Evolutionary conservation across 2,113 vertebrate species (phyloP).

Genomic region (Poeciliopsis occidentalis): DNA sequence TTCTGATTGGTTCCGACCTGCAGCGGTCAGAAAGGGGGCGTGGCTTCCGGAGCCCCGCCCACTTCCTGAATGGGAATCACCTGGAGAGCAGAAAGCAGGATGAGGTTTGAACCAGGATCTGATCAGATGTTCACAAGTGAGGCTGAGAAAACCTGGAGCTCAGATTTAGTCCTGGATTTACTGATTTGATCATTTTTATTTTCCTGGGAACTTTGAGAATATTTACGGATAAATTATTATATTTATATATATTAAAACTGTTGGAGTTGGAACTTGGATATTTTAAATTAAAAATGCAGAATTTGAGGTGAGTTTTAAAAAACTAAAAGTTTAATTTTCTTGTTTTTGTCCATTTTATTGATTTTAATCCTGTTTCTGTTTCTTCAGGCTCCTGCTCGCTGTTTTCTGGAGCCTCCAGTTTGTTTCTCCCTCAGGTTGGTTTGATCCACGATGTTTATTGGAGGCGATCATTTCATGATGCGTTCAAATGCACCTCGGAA

Average conservation of each 20-base stretch:
- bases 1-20: slow-evolving; percentile 12
- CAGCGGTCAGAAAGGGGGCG: slow-evolving; percentile 17
- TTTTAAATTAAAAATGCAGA: neutral
- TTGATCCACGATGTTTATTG: too few relatives aligned
- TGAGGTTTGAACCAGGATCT: neutral
- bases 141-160: neutral
- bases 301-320: slow-evolving; percentile 49
- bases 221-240: neutral
- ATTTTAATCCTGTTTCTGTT: neutral
- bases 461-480: neutral
- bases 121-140: neutral
- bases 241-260: neutral
- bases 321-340: rapidly evolving
- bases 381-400: slow-evolving; percentile 15
- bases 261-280: neutral
- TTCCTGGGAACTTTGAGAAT: neutral
- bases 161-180: too few relatives aligned
- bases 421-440: slow-evolving; percentile 45
- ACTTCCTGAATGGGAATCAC: slow-evolving; percentile 24
- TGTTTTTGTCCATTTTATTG: too few relatives aligned
- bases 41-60: neutral
- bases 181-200: neutral
- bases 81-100: slow-evolving; percentile 19
- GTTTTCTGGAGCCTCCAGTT: slow-evolving; percentile 9
- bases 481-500: neutral